Percentiles rank a stretch among this genome's conserved stretches.
These are phyloP conservation scores for Temnopleurus reevesii DNA, from an alignment of 53 echinoderm and acorn worm species.

Conservation along the genomic window DNA sequence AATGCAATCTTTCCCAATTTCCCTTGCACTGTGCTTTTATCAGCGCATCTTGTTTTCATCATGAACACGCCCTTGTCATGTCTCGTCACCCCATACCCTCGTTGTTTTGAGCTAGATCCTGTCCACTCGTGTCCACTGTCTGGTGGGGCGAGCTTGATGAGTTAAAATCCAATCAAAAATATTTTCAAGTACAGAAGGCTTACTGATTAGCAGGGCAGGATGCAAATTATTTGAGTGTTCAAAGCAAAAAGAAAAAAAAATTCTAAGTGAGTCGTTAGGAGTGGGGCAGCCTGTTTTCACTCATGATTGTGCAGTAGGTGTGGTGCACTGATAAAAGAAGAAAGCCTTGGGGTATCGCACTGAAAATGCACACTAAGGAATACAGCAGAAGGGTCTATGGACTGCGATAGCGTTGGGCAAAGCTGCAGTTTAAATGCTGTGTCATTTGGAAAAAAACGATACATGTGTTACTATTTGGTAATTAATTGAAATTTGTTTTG, in stretches of 20 bases:
- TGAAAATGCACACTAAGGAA: conserved; percentile 12
- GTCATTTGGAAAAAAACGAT: conserved; percentile 4
- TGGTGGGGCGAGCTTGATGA: neutral
- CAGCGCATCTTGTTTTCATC: neutral
- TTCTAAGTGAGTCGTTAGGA: conserved; percentile 8
- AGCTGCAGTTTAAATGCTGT: conserved; percentile 24
- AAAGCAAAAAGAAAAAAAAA: neutral
- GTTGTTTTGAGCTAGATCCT: neutral
- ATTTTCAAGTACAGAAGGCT: conserved; percentile 33
- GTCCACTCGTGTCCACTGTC: conserved; percentile 5
- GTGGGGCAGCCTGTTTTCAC: conserved; percentile 2
- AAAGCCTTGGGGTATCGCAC: conserved; percentile 28
- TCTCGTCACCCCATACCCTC: neutral
- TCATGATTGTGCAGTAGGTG: conserved; percentile 32
- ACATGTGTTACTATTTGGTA: neutral
- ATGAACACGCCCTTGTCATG: neutral
- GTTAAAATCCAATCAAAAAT: conserved; percentile 37
- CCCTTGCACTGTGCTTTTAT: neutral
- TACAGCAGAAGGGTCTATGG: neutral
- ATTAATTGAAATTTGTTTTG: conserved; percentile 22
- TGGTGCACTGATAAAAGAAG: conserved; percentile 43
- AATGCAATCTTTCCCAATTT: conserved; percentile 9
- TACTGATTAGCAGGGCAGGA: conserved; percentile 43
- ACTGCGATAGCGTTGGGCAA: neutral
- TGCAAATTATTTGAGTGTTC: conserved; percentile 11